phyloP scores from a whole-genome alignment of 2,797 vertebrate species.

The Vultur gryphus region DNA sequence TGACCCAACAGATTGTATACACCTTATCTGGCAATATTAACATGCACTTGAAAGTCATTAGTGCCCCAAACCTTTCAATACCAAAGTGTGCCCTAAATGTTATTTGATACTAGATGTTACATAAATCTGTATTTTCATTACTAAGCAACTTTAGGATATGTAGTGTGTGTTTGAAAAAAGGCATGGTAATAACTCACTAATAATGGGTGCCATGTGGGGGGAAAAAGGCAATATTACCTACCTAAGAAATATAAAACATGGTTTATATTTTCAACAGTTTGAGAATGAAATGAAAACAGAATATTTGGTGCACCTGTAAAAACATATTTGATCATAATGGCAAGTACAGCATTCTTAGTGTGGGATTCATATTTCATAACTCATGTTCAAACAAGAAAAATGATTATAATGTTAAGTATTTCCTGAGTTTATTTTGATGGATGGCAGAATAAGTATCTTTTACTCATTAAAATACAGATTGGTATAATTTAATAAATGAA shows the following conservation, averaged over 20 bases:
- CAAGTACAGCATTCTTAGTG: conserved; percentile 79
- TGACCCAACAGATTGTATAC: conserved; percentile 29
- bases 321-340: conserved; percentile 89
- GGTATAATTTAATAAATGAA: conserved; percentile 88
- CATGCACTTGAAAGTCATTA: conserved; percentile 31
- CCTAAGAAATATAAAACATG: conserved; percentile 75
- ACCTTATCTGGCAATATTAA: conserved; percentile 51
- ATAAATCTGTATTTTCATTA: conserved; percentile 77
- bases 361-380: conserved; percentile 83
- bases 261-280: conserved; percentile 83
- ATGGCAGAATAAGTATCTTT: conserved; percentile 86
- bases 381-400: conserved; percentile 83
- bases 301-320: conserved; percentile 88
- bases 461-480: conserved; percentile 87
- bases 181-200: conserved; percentile 72
- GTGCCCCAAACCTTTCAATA: conserved; percentile 30
- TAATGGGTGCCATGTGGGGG: conserved; percentile 81
- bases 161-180: conserved; percentile 62
- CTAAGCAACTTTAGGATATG: conserved; percentile 75
- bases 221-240: conserved; percentile 70
- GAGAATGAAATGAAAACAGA: conserved; percentile 80
- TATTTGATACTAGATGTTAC: conserved; percentile 62
- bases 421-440: conserved; percentile 88
- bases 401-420: conserved; percentile 88
- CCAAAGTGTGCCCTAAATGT: conserved; percentile 33